Conservation (phyloP, 2,888 invertebrate species). For the Tipula vernalis region DNA sequence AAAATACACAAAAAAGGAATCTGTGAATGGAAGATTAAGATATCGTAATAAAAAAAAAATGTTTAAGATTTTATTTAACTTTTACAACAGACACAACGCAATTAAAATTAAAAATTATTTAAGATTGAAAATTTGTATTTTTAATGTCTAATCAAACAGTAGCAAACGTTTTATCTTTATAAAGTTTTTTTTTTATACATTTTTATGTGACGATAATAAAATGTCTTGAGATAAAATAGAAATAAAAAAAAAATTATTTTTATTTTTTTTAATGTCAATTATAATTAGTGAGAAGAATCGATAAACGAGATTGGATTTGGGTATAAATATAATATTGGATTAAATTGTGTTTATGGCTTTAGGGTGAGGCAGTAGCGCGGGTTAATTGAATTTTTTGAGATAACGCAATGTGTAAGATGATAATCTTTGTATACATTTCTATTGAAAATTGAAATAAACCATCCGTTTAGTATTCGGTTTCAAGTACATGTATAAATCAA, state of each 20-base stretch:
- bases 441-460: no score
- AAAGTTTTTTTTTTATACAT: background rate
- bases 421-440: no score
- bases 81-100: background rate
- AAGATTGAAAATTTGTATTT: conserved; percentile 1
- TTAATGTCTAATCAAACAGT: conserved; percentile 4
- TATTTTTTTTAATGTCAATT: background rate
- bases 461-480: no score
- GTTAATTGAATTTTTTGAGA: background rate
- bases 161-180: background rate
- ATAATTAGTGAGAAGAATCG: background rate
- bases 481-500: no score
- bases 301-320: background rate
- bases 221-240: background rate
- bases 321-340: background rate
- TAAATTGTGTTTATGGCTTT: background rate
- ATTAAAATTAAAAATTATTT: background rate
- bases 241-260: no score
- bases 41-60: background rate
- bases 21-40: background rate
- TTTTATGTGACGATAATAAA: background rate
- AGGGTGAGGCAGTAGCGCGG: background rate
- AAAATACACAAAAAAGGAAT: background rate
- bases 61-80: background rate
- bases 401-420: no score